These are phyloP conservation scores for Paguma larvata DNA, from an alignment of 2,797 vertebrate species.

Conservation along the genomic window DNA sequence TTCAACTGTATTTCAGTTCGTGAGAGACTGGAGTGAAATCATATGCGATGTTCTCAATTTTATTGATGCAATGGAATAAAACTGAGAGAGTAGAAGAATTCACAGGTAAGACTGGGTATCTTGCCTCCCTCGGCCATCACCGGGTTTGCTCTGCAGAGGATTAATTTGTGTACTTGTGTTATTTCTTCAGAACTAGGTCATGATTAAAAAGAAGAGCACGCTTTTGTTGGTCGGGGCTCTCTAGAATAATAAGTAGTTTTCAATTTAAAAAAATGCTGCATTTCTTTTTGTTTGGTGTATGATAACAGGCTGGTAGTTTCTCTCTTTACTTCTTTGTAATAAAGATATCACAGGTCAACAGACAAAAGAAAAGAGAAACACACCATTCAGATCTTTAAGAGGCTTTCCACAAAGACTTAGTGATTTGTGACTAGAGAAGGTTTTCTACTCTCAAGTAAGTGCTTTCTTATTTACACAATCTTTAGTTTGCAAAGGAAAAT, in stretches of 20 bases:
- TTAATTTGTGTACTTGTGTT: neutral
- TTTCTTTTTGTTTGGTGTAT: neutral
- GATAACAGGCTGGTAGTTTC: neutral
- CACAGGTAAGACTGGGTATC: neutral
- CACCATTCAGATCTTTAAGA: neutral
- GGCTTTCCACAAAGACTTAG: neutral
- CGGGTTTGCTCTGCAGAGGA: neutral
- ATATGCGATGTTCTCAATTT: neutral
- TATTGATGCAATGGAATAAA: neutral
- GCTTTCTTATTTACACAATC: constrained; percentile 45
- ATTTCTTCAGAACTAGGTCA: constrained; percentile 42
- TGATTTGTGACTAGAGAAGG: neutral
- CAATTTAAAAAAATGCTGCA: neutral
- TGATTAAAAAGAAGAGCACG: neutral
- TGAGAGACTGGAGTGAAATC: neutral
- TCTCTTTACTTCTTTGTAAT: neutral
- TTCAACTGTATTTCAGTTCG: constrained; percentile 7
- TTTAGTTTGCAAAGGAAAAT: constrained; percentile 32
- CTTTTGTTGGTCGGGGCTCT: neutral
- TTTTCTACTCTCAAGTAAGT: neutral
- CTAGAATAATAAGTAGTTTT: constrained; percentile 23
- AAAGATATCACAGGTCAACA: neutral
- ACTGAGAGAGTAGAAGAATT: constrained; percentile 23
- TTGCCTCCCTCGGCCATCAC: neutral
- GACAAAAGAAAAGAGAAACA: constrained; percentile 46